Base-by-base conservation (phyloP, 1,140 invertebrate species). In the Lithobius niger region DNA sequence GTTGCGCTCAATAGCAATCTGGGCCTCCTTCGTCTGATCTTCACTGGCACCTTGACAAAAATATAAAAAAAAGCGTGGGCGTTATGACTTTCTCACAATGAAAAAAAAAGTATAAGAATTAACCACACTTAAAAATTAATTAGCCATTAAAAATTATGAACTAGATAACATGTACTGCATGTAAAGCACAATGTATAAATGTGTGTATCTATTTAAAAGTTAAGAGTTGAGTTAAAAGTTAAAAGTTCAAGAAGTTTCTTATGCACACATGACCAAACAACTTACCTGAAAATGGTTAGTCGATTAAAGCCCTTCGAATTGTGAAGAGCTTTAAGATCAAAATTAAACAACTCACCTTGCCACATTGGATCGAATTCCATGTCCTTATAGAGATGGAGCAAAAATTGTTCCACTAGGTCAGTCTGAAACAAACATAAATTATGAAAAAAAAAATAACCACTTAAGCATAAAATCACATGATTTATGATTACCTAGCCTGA, bases 331-430 rank as follows among this genome's bases (percentile, higher is more conserved):
- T 60, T 40, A 16, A 44, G n/a, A 48, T n/a, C 45, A 44, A 42
- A 48, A 52, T 1, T 6, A 25, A 19, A 36, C 22, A 31, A 44
- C 18, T 65, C 72, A 83, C 81, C 76, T 71, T 81, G 77, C 83
- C 84, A 88, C 56, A 83, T 76, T 3, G 74, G 64, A 69, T 86
- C 83, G 21, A 69, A 74, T 53, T 80, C 76, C 75, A 88, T 79
- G 59, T 81, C 75, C 3, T 71, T 67, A 62, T 74, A 75, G 22
- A 85, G 62, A 51, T 67, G 64, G 24, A 72, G 61, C 47, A 84
- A 66, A 63, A 88, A 89, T 50, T 76, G 79, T 62, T 78, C 74
- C 19, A 81, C 70, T 10, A 76, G 62, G 45, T 75, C 68, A 51
- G 71, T 75, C 70, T 74, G 65, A 27, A 64, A 64, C 28, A 36